Evolutionary conservation across 2,113 vertebrate genomes (phyloP).

Genomic region (Halcyon senegalensis): DNA sequence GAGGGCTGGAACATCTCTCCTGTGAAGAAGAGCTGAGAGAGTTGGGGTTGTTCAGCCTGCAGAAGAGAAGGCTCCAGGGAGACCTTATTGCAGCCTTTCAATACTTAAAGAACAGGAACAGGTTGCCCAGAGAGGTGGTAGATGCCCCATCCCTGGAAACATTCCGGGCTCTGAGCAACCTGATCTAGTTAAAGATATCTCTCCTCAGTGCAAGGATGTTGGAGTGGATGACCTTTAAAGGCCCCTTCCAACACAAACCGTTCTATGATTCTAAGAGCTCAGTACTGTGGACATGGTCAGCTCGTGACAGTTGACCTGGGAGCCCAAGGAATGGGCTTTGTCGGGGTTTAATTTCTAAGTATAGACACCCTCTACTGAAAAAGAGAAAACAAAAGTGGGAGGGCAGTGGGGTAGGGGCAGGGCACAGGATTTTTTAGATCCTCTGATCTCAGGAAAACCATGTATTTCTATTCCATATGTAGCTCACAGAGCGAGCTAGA

Average conservation of each 20-base stretch:
- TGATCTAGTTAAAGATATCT: not conserved
- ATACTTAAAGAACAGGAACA: too few relatives aligned
- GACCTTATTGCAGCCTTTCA: too few relatives aligned
- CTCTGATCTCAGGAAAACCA: not conserved
- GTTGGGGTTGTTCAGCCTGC: not conserved
- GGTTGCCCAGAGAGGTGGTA: not conserved
- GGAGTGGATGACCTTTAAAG: not conserved
- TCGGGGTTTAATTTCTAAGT: not conserved
- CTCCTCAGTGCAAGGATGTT: not conserved
- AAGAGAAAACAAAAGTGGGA: not conserved
- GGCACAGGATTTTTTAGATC: not conserved
- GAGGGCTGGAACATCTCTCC: not conserved
- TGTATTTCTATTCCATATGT: not conserved
- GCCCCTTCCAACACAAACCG: not conserved
- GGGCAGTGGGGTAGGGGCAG: too few relatives aligned
- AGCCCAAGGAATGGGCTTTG: not conserved
- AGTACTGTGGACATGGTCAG: not conserved
- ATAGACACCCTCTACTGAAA: not conserved
- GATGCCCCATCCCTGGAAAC: not conserved
- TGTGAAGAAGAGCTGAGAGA: accelerated
- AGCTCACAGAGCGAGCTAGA: not conserved
- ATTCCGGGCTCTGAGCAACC: not conserved
- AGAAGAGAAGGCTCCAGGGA: not conserved
- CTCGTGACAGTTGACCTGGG: not conserved
- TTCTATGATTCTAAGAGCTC: not conserved